Percentiles rank a stretch among this genome's conserved stretches.
Conservation (phyloP, 2,797 vertebrate species). For the Sebastes vulpes region DNA sequence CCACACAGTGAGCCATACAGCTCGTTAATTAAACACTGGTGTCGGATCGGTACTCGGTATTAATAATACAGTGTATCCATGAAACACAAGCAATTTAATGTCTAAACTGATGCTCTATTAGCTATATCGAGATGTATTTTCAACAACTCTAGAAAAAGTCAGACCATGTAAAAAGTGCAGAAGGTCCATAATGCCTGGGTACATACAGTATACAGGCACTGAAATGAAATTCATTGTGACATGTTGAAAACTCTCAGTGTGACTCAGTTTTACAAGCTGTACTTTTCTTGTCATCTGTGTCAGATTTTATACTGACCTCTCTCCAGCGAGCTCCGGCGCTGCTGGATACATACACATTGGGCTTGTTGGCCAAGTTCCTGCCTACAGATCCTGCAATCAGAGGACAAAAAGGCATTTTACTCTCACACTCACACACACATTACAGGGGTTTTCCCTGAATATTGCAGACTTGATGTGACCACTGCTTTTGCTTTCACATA, state of each 20-base stretch:
- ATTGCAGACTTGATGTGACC: not conserved
- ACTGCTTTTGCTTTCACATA: constrained; percentile 12
- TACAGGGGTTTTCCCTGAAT: not conserved
- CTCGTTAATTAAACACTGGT: too few species aligned
- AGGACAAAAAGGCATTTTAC: constrained; percentile 38
- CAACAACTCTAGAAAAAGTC: not conserved
- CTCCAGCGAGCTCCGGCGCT: constrained; percentile 95
- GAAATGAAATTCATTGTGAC: not conserved
- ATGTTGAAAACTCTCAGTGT: not conserved
- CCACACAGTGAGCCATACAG: too few species aligned
- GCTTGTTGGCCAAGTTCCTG: constrained; percentile 94
- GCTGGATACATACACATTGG: constrained; percentile 96
- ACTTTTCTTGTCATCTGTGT: not conserved
- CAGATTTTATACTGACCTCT: constrained; percentile 88
- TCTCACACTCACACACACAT: not conserved
- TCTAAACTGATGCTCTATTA: not conserved
- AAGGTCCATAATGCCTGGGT: not conserved
- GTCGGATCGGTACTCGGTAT: not conserved
- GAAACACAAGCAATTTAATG: not conserved
- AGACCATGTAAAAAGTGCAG: not conserved
- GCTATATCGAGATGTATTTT: not conserved
- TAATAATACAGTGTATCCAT: not conserved
- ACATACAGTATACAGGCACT: too few species aligned
- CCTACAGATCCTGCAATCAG: constrained; percentile 91
- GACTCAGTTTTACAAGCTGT: not conserved